Base-by-base conservation (phyloP, 2,797 vertebrate species). In the Menidia menidia region DNA sequence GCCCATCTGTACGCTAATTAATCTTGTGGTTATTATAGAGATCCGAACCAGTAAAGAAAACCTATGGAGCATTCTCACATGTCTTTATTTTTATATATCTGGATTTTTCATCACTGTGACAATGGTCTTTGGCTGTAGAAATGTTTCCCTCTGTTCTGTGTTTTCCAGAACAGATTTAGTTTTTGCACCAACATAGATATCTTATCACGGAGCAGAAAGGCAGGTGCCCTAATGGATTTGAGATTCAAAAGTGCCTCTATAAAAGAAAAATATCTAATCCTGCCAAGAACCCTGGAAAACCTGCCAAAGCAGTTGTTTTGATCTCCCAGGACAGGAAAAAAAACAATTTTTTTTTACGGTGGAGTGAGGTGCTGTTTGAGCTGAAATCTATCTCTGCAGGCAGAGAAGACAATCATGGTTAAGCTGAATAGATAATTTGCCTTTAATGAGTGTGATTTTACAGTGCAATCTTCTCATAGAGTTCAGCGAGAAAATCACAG, bases 371-470 rank as follows among this genome's bases (percentile, higher is more conserved):
- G 16, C 60, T 51, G 5, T 44, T 61, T 56, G 39, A 60, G 55
- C 11, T 73, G 19, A 65, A 71, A 60, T 32, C n/a, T 33, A 15
- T 11, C 51, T 41, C n/a, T 59, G 14, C 43, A 55, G 58, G 42
- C 52, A 52, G 57, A 39, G 62, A 72, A 64, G 32, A 68, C 33
- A 61, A 64, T 67, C 44, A 62, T 45, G 14, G 69, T 32, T 43
- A 45, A 58, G 19, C 19, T 15, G 15, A 75, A 72, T 68, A 31
- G 61, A 68, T 67, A 68, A 80, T 80, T 71, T 70, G 16, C 52
- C 51, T 42, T 60, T 80, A 82, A 85, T 68, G 54, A 72, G 71
- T 42, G 66, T 14, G 61, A 70, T 69, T 72, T 77, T 64, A 55
- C 58, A 60, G 72, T 43, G 19, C 66, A 71, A 71, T 80, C 60